These are phyloP conservation scores for Masnerella sp. DNA, from an alignment of 2,888 invertebrate species.

Conservation along the genomic window DNA sequence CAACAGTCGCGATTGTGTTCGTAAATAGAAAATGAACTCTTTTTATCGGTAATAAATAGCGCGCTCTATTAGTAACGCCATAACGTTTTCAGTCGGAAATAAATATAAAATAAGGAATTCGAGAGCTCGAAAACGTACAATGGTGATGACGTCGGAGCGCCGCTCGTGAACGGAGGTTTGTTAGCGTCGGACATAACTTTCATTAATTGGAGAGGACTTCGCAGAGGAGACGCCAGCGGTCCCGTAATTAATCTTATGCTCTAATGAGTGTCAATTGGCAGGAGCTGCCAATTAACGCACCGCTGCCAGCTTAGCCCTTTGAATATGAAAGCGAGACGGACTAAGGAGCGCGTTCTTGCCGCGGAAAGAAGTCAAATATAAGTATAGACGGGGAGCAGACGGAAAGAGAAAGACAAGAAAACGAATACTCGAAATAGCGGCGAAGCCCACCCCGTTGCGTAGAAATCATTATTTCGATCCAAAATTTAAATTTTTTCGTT, in stretches of 20 bases:
- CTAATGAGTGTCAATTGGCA: slow-evolving; percentile 74
- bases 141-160: slow-evolving; percentile 61
- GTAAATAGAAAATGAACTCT: too few relatives aligned
- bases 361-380: slow-evolving; percentile 52
- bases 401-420: slow-evolving; percentile 8
- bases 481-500: too few relatives aligned
- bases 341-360: slow-evolving; percentile 43
- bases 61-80: slow-evolving; percentile 14
- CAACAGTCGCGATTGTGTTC: too few relatives aligned
- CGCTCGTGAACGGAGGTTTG: slow-evolving; percentile 67
- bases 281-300: slow-evolving; percentile 73
- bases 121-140: slow-evolving; percentile 52
- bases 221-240: slow-evolving; percentile 63
- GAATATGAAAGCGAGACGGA: slow-evolving; percentile 57
- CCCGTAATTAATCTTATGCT: slow-evolving; percentile 73
- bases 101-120: slow-evolving; percentile 46
- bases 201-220: slow-evolving; percentile 72
- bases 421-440: slow-evolving; percentile 41
- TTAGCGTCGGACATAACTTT: slow-evolving; percentile 73
- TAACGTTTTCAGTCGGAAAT: slow-evolving; percentile 33
- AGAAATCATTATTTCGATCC: too few relatives aligned
- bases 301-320: slow-evolving; percentile 63
- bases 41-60: slow-evolving; percentile 17
- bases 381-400: slow-evolving; percentile 29
- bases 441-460: neutral